These are phyloP conservation scores for Heloderma charlesbogerti DNA, from an alignment of 2,113 vertebrate genomes.

Conservation along the genomic window DNA sequence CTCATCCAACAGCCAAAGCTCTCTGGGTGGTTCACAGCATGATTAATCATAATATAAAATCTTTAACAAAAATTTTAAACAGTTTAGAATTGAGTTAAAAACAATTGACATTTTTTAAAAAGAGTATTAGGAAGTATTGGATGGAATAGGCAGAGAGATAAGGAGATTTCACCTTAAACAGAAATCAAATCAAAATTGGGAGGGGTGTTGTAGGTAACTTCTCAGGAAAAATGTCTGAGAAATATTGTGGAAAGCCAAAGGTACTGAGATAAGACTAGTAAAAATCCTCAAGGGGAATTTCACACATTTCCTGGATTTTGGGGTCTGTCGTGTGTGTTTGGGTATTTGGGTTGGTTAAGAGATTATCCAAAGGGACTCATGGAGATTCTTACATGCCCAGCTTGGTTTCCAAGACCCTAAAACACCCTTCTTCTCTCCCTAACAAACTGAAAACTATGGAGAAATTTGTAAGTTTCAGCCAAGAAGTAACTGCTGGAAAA, in stretches of 20 bases:
- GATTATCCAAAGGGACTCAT: background rate
- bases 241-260: background rate
- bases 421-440: background rate
- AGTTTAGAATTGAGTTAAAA: too few species aligned
- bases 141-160: background rate
- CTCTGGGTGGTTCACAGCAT: too few species aligned
- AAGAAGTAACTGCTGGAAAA: background rate
- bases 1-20: too few species aligned
- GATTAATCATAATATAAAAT: too few species aligned
- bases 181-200: background rate
- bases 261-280: background rate
- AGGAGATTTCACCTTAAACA: background rate
- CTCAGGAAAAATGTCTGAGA: background rate
- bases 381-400: background rate
- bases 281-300: background rate
- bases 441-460: background rate
- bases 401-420: background rate
- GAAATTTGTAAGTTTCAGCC: background rate
- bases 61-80: too few species aligned
- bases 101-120: background rate
- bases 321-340: background rate
- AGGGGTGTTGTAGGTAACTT: too few species aligned
- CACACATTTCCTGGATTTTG: background rate
- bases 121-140: too few species aligned
- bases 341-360: background rate